Percentiles rank a stretch among this genome's conserved stretches.
Evolutionary conservation across 2,113 vertebrate species (phyloP).

Genomic region (Dermatemys mawii): DNA sequence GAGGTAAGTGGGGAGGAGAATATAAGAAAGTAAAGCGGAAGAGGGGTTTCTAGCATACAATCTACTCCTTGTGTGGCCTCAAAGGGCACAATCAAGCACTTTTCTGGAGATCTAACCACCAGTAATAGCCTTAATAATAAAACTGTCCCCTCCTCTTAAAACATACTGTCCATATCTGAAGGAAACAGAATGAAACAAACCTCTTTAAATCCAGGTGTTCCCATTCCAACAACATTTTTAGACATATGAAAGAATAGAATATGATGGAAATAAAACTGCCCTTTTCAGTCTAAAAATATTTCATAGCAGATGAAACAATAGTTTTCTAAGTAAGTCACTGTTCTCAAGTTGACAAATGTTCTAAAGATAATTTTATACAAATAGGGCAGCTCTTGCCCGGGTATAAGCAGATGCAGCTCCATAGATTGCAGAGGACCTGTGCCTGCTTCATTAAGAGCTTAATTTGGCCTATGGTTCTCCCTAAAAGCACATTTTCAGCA

Average conservation of each 20-base stretch:
- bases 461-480: not conserved
- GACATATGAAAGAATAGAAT: not conserved
- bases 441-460: not conserved
- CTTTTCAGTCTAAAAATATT: not conserved
- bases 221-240: not conserved
- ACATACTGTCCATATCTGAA: not conserved
- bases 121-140: not conserved
- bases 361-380: not conserved
- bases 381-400: not conserved
- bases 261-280: not conserved
- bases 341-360: not conserved
- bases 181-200: not conserved
- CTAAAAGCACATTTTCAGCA: not conserved
- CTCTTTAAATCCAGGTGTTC: not conserved
- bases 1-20: not conserved
- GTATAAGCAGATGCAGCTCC: not conserved
- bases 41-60: not conserved
- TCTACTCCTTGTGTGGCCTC: not conserved
- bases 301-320: not conserved
- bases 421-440: not conserved
- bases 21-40: not conserved
- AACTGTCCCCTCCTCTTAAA: not conserved
- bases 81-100: not conserved
- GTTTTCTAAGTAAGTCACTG: not conserved
- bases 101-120: not conserved